Evolutionary conservation across 2,888 invertebrate genomes (phyloP), one percentile per base, ranked within the genome.

Genomic region (Pheosia gnoma): DNA sequence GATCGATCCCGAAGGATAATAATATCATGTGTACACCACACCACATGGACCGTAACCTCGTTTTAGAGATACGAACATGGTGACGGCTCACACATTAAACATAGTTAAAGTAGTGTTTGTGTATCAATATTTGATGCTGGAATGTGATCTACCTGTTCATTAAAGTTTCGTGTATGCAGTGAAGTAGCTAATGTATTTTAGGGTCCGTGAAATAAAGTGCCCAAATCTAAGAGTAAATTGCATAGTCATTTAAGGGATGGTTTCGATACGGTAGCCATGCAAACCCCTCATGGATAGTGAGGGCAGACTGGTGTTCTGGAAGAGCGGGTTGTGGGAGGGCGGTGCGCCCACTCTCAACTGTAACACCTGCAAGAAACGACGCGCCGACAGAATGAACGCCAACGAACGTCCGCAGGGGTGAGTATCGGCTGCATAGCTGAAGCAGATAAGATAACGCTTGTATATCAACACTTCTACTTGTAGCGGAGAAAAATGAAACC

Each of bases 301-400:
- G 75, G 93, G 93, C 62, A 84, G 90, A 51, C 79, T 93, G 64
- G 86, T 92, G 69, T 92, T 92, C 75, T 93, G 93, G 93, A 92
- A 93, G 80, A 86, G 87, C 49, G 93, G 93, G 59, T 79, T 93
- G 67, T 92, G 91, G 91, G 92, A 90, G 74, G 89, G 87, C 3
- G 90, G 85, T 53, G 90, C 92, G 25, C 93, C 92, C 59, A 91
- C 93, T 66, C 81, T 93, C 53, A 86, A 68, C 73, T 93, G 93
- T 72, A 89, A 90, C 78, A 93, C 92, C 67, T 93, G 93, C 77
- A 92, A 90, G 81, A 91, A 90, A 78, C 85, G 93, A 57, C 85
- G 91, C 57, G 85, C 87, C n/a, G 92, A 91, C 68, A 91, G 90
- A 70, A 93, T 91, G 91, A 86, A 76, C 65, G 90, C 84, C 7